Percentiles rank a stretch among this genome's conserved stretches.
Evolutionary conservation across 2,797 vertebrate species (phyloP).

Genomic region (Gymnodraco acuticeps): DNA sequence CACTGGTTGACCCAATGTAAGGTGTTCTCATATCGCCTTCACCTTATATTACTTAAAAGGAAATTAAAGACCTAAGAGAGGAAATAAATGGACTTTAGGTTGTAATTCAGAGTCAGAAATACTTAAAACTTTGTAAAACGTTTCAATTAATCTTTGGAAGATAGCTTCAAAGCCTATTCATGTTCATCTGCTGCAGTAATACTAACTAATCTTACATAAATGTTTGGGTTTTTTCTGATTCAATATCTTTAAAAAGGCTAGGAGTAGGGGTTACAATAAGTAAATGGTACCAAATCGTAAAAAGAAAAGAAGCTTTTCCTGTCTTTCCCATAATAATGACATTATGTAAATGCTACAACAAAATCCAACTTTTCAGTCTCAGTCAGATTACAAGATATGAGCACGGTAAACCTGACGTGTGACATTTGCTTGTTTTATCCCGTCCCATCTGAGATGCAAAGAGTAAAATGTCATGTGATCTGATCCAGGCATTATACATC

Average conservation of each 20-base stretch:
- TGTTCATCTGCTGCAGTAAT: not conserved
- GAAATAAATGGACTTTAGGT: not conserved
- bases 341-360: not conserved
- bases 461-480: not conserved
- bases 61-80: not conserved
- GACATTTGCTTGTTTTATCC: not conserved
- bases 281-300: not conserved
- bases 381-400: not conserved
- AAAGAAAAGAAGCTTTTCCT: not conserved
- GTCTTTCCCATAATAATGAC: too few relatives aligned
- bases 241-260: rapidly evolving
- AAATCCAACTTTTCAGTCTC: not conserved
- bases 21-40: not conserved
- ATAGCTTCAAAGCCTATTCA: not conserved
- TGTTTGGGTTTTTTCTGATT: too few relatives aligned
- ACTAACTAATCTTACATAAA: too few relatives aligned
- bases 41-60: not conserved
- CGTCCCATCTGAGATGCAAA: rapidly evolving
- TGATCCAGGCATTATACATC: constrained; percentile 2
- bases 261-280: not conserved
- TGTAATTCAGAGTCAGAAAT: not conserved
- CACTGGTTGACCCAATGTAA: not conserved
- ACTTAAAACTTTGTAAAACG: not conserved
- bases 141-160: not conserved
- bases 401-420: not conserved